Base-by-base conservation (phyloP, 1,140 invertebrate species). In the Cyphomyrmex costatus region DNA sequence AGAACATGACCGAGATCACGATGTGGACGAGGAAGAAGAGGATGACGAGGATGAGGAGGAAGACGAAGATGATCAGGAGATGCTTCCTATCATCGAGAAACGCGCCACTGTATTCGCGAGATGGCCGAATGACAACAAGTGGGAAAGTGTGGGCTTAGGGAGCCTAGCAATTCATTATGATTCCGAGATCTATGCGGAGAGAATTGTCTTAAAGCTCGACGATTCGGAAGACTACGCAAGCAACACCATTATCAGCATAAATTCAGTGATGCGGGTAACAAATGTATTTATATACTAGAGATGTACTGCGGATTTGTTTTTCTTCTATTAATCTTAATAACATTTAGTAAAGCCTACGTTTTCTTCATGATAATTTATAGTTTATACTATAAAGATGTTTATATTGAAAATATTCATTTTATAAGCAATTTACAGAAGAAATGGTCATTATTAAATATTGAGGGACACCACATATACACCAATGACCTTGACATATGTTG, bases 161-260 rank as follows among this genome's bases (percentile, higher is more conserved):
- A 92, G 92, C 51, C 76, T 96, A 1, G 93, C 94, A 51, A 94
- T 96, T 16, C 27, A 94, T n/a, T 96, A 95, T 76, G 95, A 96
- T 91, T 94, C 95, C n/a, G 94, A 95, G 21, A 91, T 96, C 5
- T 95, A 92, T 87, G 95, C 94, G 0, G 93, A 94, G 12, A 93
- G 93, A 33, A 95, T 96, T 33, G 76, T 92, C n/a, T 89, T 96
- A 21, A 92, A 92, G 51, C 88, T 91, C 4, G 95, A 96, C 42
- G 86, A 95, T 16, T 90, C 91, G 53, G 93, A 94, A 5, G 90
- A 94, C n/a, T 78, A 92, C 16, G 63, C 96, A 1, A 95, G 95
- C 80, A 95, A 96, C 53, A 96, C 96, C 63, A 84, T 96, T 21
- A 96, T 96, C 79, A 93, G 93, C 66, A 93, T 94, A 42, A 94